Percentiles rank a stretch among this genome's conserved stretches.
These are phyloP conservation scores for Steinernema khuongi DNA, from an alignment of 1,140 invertebrate genomes.

Conservation along the genomic window DNA sequence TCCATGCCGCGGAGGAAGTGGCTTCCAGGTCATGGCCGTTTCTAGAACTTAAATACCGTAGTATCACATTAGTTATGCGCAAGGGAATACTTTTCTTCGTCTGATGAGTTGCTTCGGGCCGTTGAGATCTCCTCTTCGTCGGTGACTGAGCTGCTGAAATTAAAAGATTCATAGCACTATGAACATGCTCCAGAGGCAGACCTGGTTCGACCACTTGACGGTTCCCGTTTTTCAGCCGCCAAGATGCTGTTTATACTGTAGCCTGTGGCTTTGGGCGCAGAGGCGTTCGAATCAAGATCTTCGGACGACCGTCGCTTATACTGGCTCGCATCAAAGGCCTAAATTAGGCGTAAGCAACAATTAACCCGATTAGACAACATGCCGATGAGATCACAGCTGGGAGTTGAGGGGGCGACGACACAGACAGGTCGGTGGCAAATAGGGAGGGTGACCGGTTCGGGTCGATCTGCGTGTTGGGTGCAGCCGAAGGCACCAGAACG, in stretches of 20 bases:
- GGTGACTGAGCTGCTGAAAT: not conserved
- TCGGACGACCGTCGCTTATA: not conserved
- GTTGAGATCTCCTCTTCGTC: not conserved
- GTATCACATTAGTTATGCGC: no score
- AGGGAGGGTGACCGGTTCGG: not conserved
- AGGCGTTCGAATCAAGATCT: not conserved
- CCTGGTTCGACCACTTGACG: not conserved
- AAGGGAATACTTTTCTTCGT: no score
- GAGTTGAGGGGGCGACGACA: not conserved
- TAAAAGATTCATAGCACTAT: no score
- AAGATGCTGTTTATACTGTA: conserved; percentile 11
- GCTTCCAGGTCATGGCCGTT: conserved; percentile 5
- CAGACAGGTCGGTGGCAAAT: not conserved
- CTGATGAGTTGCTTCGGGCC: not conserved
- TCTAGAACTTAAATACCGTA: not conserved
- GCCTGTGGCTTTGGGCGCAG: not conserved
- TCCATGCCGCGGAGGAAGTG: not conserved
- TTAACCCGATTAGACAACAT: not conserved
- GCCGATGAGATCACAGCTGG: not conserved
- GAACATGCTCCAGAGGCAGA: not conserved
- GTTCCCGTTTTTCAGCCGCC: not conserved
- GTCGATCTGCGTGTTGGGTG: not conserved
- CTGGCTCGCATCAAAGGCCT: not conserved
- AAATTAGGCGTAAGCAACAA: not conserved
- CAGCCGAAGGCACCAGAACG: conserved; percentile 3